Base-by-base conservation (phyloP, 2,888 invertebrate species). In the Diplazon laetatorius region DNA sequence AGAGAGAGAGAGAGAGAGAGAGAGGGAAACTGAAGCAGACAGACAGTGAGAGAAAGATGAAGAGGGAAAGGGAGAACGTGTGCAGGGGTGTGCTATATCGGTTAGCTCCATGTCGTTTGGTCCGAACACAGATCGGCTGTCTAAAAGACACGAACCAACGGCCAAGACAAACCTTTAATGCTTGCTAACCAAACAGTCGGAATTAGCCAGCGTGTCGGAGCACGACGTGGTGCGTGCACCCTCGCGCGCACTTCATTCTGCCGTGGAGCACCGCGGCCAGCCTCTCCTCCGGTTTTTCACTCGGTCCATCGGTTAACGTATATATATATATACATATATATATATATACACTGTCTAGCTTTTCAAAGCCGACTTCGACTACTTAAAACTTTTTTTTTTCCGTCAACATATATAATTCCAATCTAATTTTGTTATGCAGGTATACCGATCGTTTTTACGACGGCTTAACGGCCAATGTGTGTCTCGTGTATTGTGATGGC, bases 161-260 rank as follows among this genome's bases (percentile, higher is more conserved):
- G 90, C 90, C 90, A 90, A 90, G 89, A 91, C 89, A 91, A 91
- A 91, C 90, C 89, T 89, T 86, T 89, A 90, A 90, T 90, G 90
- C 90, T 91, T 91, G 90, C 87, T 90, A 88, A 90, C 90, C 87
- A 90, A 90, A 90, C 90, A 90, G 85, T 89, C 86, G 88, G 86
- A 90, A 90, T 90, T 89, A 90, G 89, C 89, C 87, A 89, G 88
- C 88, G 86, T n/a, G n/a, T 85, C 87, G 86, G 87, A 86, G 86
- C 85, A 84, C 86, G 84, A 76, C 73, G 69, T 73, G 60, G 62
- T 73, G 60, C 70, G 14, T 25, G 30, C 30, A n/a, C 39, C 60
- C 70, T 42, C 30, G 37, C n/a, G 22, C 44, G 44, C 46, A 25
- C 46, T 46, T 42, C 62, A 30, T 52, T 9, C 18, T 16, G 12